Evolutionary conservation across 1,140 invertebrate species (phyloP).

Genomic region (Cotesia typhae): DNA sequence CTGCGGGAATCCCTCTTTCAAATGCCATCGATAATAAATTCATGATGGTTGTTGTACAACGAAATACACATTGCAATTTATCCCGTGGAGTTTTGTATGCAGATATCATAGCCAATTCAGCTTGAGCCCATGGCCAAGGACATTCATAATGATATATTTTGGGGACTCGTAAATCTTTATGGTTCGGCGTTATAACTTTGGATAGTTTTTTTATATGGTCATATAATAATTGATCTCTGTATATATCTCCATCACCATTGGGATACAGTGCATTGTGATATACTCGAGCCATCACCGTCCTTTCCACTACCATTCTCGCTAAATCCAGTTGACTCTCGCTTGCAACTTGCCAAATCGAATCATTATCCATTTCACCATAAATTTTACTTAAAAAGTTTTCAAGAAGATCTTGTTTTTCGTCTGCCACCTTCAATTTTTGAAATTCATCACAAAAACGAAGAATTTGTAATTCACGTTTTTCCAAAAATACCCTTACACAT

Average conservation of each 20-base stretch:
- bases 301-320: conserved; percentile 79
- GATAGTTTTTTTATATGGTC: conserved; percentile 90
- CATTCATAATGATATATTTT: conserved; percentile 87
- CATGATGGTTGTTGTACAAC: conserved; percentile 93
- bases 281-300: conserved; percentile 85
- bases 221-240: conserved; percentile 86
- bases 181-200: conserved; percentile 80
- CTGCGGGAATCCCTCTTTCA: conserved; percentile 84
- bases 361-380: conserved; percentile 72
- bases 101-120: conserved; percentile 89
- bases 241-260: conserved; percentile 94
- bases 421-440: conserved; percentile 75
- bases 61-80: conserved; percentile 86
- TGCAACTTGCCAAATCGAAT: conserved; percentile 78
- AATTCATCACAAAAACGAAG: conserved; percentile 81
- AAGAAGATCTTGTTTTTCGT: conserved; percentile 83
- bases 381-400: conserved; percentile 71
- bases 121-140: conserved; percentile 97
- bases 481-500: conserved; percentile 82
- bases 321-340: conserved; percentile 75
- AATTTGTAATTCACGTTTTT: conserved; percentile 74
- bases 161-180: conserved; percentile 84
- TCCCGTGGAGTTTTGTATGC: conserved; percentile 95
- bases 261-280: conserved; percentile 95
- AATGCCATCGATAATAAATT: conserved; percentile 87